These are phyloP conservation scores for Limnodromus scolopaceus DNA, from an alignment of 2,797 vertebrate genomes.

Conservation along the genomic window DNA sequence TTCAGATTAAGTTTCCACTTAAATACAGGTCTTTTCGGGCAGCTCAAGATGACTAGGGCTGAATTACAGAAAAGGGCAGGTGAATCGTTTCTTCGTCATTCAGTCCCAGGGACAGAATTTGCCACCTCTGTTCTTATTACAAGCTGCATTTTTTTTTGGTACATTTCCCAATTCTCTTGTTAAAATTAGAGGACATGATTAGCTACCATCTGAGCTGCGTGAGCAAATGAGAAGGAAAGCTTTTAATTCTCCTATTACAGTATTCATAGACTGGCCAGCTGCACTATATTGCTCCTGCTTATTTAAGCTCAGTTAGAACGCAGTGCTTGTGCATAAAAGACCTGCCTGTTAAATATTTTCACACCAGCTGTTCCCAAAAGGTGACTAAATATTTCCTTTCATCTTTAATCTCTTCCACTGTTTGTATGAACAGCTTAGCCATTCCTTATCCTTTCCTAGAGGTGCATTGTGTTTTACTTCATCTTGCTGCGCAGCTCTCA, in stretches of 20 bases:
- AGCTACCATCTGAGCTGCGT: constrained; percentile 16
- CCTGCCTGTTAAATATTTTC: constrained; percentile 57
- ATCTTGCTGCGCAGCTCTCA: neutral
- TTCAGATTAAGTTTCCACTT: constrained; percentile 19
- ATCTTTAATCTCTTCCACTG: constrained; percentile 54
- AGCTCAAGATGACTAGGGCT: neutral
- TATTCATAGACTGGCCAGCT: constrained; percentile 19
- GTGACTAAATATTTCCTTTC: constrained; percentile 70
- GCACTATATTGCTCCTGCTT: constrained; percentile 4
- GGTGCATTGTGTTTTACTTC: neutral
- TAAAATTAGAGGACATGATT: constrained; percentile 56
- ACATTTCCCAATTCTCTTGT: constrained; percentile 39
- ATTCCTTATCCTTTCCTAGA: neutral
- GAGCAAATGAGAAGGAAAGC: constrained; percentile 40
- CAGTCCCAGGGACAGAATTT: neutral
- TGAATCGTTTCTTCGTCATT: neutral
- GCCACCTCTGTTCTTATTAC: neutral
- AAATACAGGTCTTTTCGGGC: constrained; percentile 6
- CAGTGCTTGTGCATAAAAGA: neutral
- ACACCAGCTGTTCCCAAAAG: constrained; percentile 60
- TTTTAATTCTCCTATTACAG: constrained; percentile 43
- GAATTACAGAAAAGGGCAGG: constrained; percentile 8
- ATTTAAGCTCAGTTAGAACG: neutral
- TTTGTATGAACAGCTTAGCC: constrained; percentile 33
- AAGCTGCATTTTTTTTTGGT: neutral